Conservation (phyloP, 1,140 invertebrate species). For the Rhizoglyphus robini region DNA sequence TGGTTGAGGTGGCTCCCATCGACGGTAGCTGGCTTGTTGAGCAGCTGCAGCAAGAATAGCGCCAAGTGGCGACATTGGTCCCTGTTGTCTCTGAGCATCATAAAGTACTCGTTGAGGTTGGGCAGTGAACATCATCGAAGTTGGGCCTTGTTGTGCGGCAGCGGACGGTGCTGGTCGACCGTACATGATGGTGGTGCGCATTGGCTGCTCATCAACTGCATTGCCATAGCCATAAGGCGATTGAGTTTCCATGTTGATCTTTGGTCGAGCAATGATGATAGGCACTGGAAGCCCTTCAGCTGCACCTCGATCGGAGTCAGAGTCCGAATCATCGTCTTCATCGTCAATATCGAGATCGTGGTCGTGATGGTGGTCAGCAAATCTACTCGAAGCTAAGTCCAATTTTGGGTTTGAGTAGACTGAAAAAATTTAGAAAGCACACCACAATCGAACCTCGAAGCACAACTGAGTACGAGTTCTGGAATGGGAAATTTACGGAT, state of each 20-base stretch:
- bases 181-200: not conserved
- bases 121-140: not conserved
- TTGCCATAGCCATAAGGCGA: not conserved
- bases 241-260: not conserved
- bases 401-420: not conserved
- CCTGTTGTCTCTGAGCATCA: too few species aligned
- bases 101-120: not conserved
- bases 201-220: not conserved
- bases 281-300: not conserved
- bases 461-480: slow-evolving; percentile 13
- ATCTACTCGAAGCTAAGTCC: not conserved
- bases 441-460: not conserved
- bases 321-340: not conserved
- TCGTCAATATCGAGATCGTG: not conserved
- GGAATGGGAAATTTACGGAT: slow-evolving; percentile 12
- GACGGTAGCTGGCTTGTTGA: too few species aligned
- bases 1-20: not conserved
- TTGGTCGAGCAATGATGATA: not conserved
- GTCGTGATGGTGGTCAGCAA: not conserved
- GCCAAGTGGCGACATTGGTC: too few species aligned
- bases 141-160: not conserved
- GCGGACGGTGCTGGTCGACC: slow-evolving; percentile 5
- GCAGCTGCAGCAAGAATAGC: too few species aligned
- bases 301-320: not conserved
- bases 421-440: not conserved